Evolutionary conservation across 2,113 vertebrate genomes (phyloP).

Genomic region (Dipodomys spectabilis): DNA sequence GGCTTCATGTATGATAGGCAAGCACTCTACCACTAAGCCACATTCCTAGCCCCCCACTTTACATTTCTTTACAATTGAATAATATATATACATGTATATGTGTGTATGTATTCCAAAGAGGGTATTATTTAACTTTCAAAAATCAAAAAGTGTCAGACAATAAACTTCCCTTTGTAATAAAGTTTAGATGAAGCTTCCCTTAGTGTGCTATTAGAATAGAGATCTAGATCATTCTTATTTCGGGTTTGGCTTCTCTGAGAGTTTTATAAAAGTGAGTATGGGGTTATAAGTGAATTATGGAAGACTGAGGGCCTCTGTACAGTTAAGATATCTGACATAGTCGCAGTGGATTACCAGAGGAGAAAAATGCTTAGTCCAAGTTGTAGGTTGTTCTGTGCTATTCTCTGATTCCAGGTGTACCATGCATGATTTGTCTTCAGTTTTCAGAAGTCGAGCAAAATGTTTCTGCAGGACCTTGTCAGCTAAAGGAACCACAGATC

Average conservation of each 20-base stretch:
- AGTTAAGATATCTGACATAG: background rate
- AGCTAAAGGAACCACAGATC: background rate
- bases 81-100: background rate
- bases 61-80: background rate
- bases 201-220: conserved; percentile 15
- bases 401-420: background rate
- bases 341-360: background rate
- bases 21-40: too few species aligned
- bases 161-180: conserved; percentile 16
- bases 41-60: background rate
- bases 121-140: background rate
- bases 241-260: background rate
- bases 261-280: background rate
- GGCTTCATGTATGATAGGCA: too few species aligned
- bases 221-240: background rate
- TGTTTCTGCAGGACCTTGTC: background rate
- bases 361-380: background rate
- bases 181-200: background rate
- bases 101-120: background rate
- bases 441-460: background rate
- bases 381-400: background rate
- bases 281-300: background rate
- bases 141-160: too few species aligned
- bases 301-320: background rate
- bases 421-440: background rate